These are phyloP conservation scores for Grapholita molesta DNA, from an alignment of 1,140 invertebrate species.

Conservation along the genomic window DNA sequence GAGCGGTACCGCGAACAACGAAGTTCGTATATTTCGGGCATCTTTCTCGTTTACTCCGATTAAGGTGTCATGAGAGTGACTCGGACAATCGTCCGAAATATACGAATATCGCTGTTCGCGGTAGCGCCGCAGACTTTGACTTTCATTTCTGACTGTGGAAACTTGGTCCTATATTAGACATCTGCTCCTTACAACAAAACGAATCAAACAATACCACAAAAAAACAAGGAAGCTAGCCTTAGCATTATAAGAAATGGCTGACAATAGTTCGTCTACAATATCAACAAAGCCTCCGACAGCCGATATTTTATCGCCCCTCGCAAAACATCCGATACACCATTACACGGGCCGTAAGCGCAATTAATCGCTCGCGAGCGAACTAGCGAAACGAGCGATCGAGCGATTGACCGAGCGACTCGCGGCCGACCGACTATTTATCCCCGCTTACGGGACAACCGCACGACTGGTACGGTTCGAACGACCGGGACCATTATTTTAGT, in stretches of 20 bases:
- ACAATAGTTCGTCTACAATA: not conserved
- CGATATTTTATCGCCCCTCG: not conserved
- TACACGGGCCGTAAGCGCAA: not conserved
- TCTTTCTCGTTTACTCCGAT: no score
- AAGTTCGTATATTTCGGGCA: no score
- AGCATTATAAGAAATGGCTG: not conserved
- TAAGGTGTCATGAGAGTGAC: no score
- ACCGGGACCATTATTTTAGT: not conserved
- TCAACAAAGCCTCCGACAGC: not conserved
- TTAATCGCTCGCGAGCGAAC: not conserved
- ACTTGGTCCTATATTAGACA: no score
- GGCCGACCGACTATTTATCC: not conserved
- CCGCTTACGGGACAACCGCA: not conserved
- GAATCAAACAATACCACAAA: no score
- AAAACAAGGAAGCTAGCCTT: no score
- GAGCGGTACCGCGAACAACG: no score
- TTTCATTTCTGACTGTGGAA: no score
- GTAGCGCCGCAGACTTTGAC: no score
- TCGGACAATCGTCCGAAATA: no score
- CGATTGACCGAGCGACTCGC: not conserved
- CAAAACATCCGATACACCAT: not conserved
- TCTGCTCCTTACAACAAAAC: no score
- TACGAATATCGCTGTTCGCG: no score
- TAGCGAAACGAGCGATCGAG: not conserved
- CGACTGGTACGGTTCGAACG: not conserved